Percentiles rank a stretch among this genome's conserved stretches.
These are phyloP conservation scores for Malacoraja senta DNA, from an alignment of 2,797 vertebrate genomes.

Conservation along the genomic window DNA sequence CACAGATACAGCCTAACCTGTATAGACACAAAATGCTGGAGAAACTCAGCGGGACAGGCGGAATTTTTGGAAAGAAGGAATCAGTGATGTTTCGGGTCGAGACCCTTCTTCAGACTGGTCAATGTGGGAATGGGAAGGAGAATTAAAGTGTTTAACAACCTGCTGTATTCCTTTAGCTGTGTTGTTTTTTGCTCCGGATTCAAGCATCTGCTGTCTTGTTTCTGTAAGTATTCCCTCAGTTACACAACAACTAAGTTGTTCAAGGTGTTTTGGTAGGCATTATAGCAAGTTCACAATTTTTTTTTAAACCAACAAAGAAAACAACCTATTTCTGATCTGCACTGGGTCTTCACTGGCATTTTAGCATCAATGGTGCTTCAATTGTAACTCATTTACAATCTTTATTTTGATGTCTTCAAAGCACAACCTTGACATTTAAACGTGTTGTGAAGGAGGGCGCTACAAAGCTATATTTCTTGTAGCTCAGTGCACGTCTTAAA, in stretches of 20 bases:
- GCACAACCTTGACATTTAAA: not conserved
- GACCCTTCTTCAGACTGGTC: no score
- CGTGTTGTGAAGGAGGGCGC: not conserved
- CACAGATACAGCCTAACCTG: no score
- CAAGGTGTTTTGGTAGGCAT: not conserved
- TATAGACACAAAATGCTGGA: no score
- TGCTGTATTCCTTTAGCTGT: no score
- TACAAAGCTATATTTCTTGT: not conserved
- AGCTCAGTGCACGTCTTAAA: not conserved
- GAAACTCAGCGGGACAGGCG: no score
- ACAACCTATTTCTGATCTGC: not conserved
- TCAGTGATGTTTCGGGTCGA: no score
- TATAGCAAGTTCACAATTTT: not conserved
- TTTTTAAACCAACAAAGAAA: not conserved
- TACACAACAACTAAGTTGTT: not conserved
- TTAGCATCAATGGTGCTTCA: not conserved
- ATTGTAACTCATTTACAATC: not conserved
- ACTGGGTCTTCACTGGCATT: slow-evolving; percentile 24
- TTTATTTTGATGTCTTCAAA: not conserved
- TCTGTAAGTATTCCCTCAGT: not conserved
- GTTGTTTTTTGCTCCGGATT: no score
- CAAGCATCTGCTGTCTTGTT: no score
- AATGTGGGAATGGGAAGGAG: no score
- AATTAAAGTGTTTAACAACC: no score
- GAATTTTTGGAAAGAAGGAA: no score